phyloP scores from a whole-genome alignment of 2,888 invertebrate species.

The Malthinus flaveolus region DNA sequence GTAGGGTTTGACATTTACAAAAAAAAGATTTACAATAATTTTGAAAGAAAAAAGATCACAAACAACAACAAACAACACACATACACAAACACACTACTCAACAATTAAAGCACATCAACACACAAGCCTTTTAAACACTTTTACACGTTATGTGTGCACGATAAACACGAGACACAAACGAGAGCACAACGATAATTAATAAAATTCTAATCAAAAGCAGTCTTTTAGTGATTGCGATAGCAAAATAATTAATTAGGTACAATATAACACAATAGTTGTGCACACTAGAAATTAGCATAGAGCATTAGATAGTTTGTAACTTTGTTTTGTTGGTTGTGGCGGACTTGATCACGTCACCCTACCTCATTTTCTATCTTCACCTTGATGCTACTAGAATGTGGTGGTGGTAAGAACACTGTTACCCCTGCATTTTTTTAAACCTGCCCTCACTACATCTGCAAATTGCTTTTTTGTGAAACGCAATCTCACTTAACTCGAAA shows the following conservation, averaged over 20 bases:
- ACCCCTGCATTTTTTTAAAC: slow-evolving; percentile 37
- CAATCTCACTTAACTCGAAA: slow-evolving; percentile 23
- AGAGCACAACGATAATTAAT: not conserved
- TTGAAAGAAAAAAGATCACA: slow-evolving; percentile 4
- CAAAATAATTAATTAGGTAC: slow-evolving; percentile 16
- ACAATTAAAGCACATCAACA: not conserved
- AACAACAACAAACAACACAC: slow-evolving; percentile 5
- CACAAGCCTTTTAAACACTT: slow-evolving; percentile 12
- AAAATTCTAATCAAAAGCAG: too few relatives aligned
- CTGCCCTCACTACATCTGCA: slow-evolving; percentile 29
- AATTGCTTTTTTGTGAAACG: slow-evolving; percentile 25
- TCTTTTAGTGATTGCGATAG: too few relatives aligned
- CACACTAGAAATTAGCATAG: slow-evolving; percentile 47
- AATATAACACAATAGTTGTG: slow-evolving; percentile 45
- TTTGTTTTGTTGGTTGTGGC: slow-evolving; percentile 57
- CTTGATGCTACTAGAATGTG: slow-evolving; percentile 57
- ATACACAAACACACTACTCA: slow-evolving; percentile 13
- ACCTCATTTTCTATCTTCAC: slow-evolving; percentile 54
- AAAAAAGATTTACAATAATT: not conserved
- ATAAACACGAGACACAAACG: slow-evolving; percentile 1
- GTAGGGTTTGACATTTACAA: slow-evolving; percentile 1
- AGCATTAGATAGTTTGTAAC: slow-evolving; percentile 56
- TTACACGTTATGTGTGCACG: slow-evolving; percentile 15
- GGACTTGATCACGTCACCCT: slow-evolving; percentile 55
- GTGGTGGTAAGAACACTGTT: slow-evolving; percentile 53